Percentiles rank a stretch among this genome's conserved stretches.
Conservation (phyloP, 30 jellyfish, hydroid and myxozoan genomes). For the Clytia hemisphaerica region DNA sequence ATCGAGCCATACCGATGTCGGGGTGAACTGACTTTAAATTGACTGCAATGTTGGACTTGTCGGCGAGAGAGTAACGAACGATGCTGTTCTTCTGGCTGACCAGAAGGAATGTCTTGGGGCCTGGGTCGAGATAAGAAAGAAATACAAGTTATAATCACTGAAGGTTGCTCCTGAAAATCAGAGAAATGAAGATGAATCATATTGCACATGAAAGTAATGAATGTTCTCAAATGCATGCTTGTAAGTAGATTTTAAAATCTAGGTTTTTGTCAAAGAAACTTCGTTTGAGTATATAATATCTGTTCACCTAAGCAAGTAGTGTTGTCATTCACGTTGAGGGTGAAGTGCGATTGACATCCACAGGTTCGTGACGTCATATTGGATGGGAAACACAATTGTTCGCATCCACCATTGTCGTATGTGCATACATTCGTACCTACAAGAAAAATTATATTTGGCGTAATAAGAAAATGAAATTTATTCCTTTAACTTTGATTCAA, state of each 20-base stretch:
- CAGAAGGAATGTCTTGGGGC: conserved; percentile 21
- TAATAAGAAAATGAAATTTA: too few relatives aligned
- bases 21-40: conserved; percentile 10
- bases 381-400: conserved; percentile 64
- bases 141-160: not conserved
- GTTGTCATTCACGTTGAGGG: conserved; percentile 31
- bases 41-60: conserved; percentile 17
- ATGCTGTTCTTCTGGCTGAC: conserved; percentile 17
- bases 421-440: conserved; percentile 72
- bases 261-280: too few relatives aligned
- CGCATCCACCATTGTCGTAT: conserved; percentile 42
- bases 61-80: not conserved
- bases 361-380: conserved; percentile 32
- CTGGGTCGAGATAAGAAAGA: not conserved
- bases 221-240: too few relatives aligned
- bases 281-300: not conserved
- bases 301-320: conserved; percentile 68
- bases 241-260: too few relatives aligned
- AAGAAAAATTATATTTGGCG: too few relatives aligned
- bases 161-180: too few relatives aligned
- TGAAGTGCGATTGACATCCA: conserved; percentile 73
- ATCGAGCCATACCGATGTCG: not conserved
- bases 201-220: too few relatives aligned
- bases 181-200: too few relatives aligned
- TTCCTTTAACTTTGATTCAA: too few relatives aligned